Base-by-base conservation (phyloP, 2,113 vertebrate species). In the Nesospiza acunhae region DNA sequence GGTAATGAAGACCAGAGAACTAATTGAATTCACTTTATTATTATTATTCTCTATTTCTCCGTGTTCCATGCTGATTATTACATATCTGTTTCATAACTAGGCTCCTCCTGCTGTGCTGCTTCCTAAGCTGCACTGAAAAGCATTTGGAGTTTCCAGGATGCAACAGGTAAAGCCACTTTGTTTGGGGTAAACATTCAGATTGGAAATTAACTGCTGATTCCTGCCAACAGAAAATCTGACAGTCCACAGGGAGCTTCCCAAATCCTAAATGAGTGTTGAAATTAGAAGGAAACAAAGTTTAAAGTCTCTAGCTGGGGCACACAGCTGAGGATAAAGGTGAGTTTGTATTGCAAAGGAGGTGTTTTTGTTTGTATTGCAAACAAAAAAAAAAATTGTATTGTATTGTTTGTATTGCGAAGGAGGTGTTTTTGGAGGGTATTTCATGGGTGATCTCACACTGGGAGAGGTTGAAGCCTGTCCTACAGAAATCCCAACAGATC, bases 11-110 rank as follows among this genome's bases (percentile, higher is more conserved):
- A 88, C 47, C 83, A 81, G 76, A 94, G 56, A 87, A 82, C 66
- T 79, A 91, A 95, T 91, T 97, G 94, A 87, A 92, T 84, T 82
- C 69, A 87, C 87, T 96, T 95, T 91, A 95, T 95, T 96, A 75
- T 89, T 91, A 90, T 76, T 95, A 74, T 55, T 85, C 49, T 70
- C 62, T 69, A 11, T 91, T 91, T 91, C 83, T 52, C 77, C 0
- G 0, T 59, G 67, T 62, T 83, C 47, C 74, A 90, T 1, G 3
- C 33, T 69, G 89, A 80, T 85, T 91, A 59, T 88, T 91, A 69
- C 27, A 28, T 14, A 68, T 69, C 63, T 87, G 20, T 50, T 93
- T 69, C 59, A 76, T 81, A 95, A 82, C 62, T 13, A 7, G 10
- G 37, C n/a, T 73, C 37, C 69, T 76, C 62, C 62, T 41, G 84